A percentile compares a stretch with the other conserved stretches of the same genome.
Evolutionary conservation across 2,113 vertebrate genomes (phyloP).

Genomic region (Otus sunia): DNA sequence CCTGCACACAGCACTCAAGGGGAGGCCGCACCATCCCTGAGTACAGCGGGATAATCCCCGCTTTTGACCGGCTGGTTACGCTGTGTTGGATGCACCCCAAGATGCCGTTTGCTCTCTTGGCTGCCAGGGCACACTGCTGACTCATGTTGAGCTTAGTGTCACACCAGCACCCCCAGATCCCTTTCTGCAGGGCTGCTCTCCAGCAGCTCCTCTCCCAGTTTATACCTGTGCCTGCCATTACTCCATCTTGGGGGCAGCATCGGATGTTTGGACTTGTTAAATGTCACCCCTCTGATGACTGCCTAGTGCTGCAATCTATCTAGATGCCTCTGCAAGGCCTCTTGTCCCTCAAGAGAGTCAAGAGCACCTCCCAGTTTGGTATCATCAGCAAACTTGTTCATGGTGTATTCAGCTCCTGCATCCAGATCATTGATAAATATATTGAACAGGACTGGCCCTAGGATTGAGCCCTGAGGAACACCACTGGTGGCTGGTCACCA

Average conservation of each 20-base stretch:
- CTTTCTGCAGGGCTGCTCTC: neutral
- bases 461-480: neutral
- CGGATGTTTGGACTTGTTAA: neutral
- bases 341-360: neutral
- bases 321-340: neutral
- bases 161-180: neutral
- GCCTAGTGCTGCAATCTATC: neutral
- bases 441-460: neutral
- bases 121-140: neutral
- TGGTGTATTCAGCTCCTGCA: too few relatives aligned
- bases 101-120: neutral
- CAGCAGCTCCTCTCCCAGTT: neutral
- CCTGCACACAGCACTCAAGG: neutral
- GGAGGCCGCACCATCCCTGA: rapidly evolving
- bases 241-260: neutral
- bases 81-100: neutral
- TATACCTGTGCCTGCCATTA: neutral
- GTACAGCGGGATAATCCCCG: too few relatives aligned
- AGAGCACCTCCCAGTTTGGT: neutral
- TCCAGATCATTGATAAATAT: too few relatives aligned
- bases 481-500: neutral
- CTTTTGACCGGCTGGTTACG: neutral
- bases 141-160: too few relatives aligned
- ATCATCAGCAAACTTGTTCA: neutral
- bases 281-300: neutral